phyloP scores from a whole-genome alignment of 1,140 invertebrate species.

The Bombus confusus region DNA sequence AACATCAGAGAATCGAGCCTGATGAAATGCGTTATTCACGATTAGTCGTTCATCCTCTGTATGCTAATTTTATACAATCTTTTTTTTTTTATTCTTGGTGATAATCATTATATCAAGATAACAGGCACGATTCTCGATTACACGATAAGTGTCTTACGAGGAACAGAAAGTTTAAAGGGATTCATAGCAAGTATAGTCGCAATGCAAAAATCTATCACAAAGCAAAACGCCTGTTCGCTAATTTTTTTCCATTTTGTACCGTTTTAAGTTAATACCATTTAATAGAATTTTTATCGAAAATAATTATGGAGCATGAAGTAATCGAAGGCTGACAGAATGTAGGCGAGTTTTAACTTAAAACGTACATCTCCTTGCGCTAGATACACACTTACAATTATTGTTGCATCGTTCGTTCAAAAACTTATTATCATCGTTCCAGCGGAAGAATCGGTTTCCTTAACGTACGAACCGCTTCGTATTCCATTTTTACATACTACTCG shows the following conservation, averaged over 20 bases:
- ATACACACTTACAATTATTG: neutral
- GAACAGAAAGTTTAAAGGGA: neutral
- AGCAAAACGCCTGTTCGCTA: neutral
- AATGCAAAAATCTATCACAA: neutral
- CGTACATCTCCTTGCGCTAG: neutral
- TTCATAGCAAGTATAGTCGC: neutral
- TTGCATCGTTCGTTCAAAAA: neutral
- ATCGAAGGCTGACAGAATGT: neutral
- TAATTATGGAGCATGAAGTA: neutral
- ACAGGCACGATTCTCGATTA: neutral
- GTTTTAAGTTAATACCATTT: neutral
- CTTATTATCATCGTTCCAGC: neutral
- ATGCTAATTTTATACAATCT: slow-evolving; percentile 3
- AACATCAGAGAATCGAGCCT: slow-evolving; percentile 33
- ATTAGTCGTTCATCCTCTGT: neutral
- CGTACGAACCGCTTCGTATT: neutral
- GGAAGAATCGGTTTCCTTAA: neutral
- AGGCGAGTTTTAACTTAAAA: neutral
- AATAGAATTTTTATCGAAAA: neutral
- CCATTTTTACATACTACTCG: neutral
- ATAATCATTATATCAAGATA: too few species aligned
- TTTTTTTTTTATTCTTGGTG: neutral
- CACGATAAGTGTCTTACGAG: neutral
- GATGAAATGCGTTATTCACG: neutral
- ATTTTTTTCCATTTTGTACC: neutral